These are phyloP conservation scores for Chaetodon auriga DNA, from an alignment of 2,113 vertebrate genomes.

Conservation along the genomic window DNA sequence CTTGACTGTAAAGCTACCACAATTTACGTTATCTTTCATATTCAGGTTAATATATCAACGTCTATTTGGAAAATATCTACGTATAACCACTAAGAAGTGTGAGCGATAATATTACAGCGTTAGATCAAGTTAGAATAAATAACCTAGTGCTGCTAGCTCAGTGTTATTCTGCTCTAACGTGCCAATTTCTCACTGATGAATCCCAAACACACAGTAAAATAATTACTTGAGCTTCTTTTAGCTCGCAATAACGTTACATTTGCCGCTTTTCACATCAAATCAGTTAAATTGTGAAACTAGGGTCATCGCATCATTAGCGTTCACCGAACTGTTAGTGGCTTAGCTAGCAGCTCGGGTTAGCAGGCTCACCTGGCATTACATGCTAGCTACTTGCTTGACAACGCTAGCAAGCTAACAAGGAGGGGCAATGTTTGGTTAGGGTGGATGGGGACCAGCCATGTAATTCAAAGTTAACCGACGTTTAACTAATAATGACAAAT, in stretches of 20 bases:
- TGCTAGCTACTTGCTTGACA: slow-evolving; percentile 48
- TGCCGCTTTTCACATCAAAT: not conserved
- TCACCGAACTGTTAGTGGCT: slow-evolving; percentile 15
- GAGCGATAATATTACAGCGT: not conserved
- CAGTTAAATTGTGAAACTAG: not conserved
- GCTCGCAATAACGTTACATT: not conserved
- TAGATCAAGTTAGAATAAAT: slow-evolving; percentile 1
- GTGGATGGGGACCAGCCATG: slow-evolving; percentile 15
- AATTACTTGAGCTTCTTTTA: not conserved
- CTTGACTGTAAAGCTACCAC: no score
- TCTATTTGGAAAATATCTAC: not conserved
- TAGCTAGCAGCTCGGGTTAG: slow-evolving; percentile 51
- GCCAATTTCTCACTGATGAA: not conserved
- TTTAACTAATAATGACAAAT: not conserved
- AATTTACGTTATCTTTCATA: not conserved
- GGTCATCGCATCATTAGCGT: slow-evolving; percentile 2
- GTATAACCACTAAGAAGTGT: not conserved
- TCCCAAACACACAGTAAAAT: not conserved
- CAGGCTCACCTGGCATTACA: slow-evolving; percentile 53
- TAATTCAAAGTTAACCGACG: not conserved
- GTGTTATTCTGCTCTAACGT: not conserved
- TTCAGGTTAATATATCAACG: not conserved
- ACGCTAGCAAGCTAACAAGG: slow-evolving; percentile 66
- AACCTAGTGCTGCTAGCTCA: not conserved
- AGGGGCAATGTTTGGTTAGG: slow-evolving; percentile 63